A percentile compares a stretch with the other conserved stretches of the same genome.
These are phyloP conservation scores for Otocyon megalotis DNA, from an alignment of 2,113 vertebrate genomes.

Conservation along the genomic window DNA sequence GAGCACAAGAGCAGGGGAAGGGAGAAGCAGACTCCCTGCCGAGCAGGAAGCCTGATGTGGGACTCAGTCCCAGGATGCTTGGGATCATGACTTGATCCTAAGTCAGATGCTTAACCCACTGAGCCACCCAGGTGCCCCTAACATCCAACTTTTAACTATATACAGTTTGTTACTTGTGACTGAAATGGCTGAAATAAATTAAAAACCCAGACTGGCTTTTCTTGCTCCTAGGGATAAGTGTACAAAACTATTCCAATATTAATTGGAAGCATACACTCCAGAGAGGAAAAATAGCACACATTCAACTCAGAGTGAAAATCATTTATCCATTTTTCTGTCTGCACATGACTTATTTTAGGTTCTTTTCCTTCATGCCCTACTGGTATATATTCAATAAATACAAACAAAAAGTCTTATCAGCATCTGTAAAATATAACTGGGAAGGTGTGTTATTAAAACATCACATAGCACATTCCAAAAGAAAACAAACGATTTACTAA, in stretches of 20 bases:
- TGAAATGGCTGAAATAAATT: constrained; percentile 12
- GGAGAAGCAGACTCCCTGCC: background rate
- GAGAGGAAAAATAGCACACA: background rate
- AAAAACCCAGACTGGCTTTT: constrained; percentile 19
- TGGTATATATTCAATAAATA: background rate
- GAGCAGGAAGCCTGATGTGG: background rate
- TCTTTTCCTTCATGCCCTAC: background rate
- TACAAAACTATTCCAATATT: constrained; percentile 33
- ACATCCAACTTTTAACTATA: background rate
- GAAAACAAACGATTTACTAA: background rate
- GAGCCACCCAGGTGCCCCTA: background rate
- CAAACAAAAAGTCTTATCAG: constrained; percentile 2
- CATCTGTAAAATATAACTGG: background rate
- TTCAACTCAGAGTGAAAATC: background rate
- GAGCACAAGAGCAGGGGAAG: background rate
- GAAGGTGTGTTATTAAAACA: background rate
- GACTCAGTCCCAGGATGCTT: background rate
- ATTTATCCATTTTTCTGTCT: constrained; percentile 11
- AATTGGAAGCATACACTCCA: constrained; percentile 13
- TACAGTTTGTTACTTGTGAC: background rate
- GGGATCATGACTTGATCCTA: background rate
- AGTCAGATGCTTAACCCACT: background rate
- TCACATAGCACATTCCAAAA: constrained; percentile 29
- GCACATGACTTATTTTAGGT: constrained; percentile 13
- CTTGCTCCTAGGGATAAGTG: background rate